Base-by-base conservation (phyloP, 2,888 invertebrate genomes). In the Gandaritis pyraliata region DNA sequence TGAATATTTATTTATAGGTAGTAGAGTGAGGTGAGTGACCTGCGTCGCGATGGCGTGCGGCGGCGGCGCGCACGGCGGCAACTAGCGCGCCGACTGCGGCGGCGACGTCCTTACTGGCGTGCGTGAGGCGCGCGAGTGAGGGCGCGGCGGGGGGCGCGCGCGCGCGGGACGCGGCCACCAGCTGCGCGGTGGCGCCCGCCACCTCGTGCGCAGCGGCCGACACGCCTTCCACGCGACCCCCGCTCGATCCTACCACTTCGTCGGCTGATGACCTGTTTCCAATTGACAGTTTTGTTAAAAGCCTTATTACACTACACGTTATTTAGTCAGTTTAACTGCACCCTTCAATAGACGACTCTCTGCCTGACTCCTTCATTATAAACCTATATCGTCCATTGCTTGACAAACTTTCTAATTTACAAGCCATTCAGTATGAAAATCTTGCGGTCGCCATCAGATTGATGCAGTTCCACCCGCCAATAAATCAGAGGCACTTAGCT, bases 161-260 rank as follows among this genome's bases (percentile, higher is more conserved):
- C 7, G 99, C 99, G 59, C 97, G 95, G 69, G 98, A 98, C 12
- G 99, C 98, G 0, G 99, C 98, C 54, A 99, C 99, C 61, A 99
- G 93, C 88, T 99, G 99, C 50, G 99, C 98, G 1, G 99, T 99
- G 72, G 99, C 61, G 98, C 98, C 60, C 96, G 99, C 78, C 96
- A 97, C 65, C 97, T 99, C 58, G 89, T 99, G 98, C 18, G 99
- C 98, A 7, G 98, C 99, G 0, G 98, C 99, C 63, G 98, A 96
- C 64, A 99, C 94, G 80, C 97, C 97, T 80, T 98, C 98, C 79
- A 97, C 95, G 83, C 98, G 98, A 0, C 97, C 69, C 95, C 95
- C 94, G 43, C 16, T 16, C 11, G 95, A 95, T 29, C 95, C 94
- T 16, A 98, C 96, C 11, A 98, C 97, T 84, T 97, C 97, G 88